Evolutionary conservation across 1,140 invertebrate genomes (phyloP), one percentile per base, ranked within the genome.

Genomic region (Nebria ingens): DNA sequence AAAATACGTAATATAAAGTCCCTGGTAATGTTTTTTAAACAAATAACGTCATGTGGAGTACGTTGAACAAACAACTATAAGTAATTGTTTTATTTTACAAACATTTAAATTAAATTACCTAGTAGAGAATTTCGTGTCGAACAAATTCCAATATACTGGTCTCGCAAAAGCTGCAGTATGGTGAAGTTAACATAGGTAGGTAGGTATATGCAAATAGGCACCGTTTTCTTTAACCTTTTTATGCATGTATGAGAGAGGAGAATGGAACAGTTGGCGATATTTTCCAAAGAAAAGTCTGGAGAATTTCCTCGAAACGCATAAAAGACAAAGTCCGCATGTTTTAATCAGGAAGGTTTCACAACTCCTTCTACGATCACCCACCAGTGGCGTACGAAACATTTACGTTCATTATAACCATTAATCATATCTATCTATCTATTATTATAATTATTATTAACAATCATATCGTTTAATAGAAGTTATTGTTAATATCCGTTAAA

Each of bases 321-420:
- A 45, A 45, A 34, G 40, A 45, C 40, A 45, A 29, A 29, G 40
- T 45, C 40, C 40, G 40, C 40, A 45, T 45, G 40, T 45, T 45
- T 45, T 45, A 45, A 45, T 45, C 40, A 45, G 17, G 15, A 17
- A 12, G 25, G 6, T 17, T 17, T 45, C 40, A 17, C 17, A 45
- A 12, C 17, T 45, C 17, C 40, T 17, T 45, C 6, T 4, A 4
- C 6, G 3, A 4, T 45, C 6, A 6, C 4, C 4, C 4, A 13
- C 25, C 25, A 29, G 25, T 29, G 4, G 13, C 25, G 4, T 29
- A 6, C 13, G 25, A 6, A 6, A 13, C 25, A 6, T 29, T 29
- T 29, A 29, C 13, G 4, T 29, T 29, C 4, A 29, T 6, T 29
- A 29, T 4, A 29, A 29, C n/a, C n/a, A n/a, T n/a, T n/a, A n/a